Percentiles rank a stretch among this genome's conserved stretches.
phyloP scores from a whole-genome alignment of 2,888 invertebrate genomes.

The Cheilosia vernalis region DNA sequence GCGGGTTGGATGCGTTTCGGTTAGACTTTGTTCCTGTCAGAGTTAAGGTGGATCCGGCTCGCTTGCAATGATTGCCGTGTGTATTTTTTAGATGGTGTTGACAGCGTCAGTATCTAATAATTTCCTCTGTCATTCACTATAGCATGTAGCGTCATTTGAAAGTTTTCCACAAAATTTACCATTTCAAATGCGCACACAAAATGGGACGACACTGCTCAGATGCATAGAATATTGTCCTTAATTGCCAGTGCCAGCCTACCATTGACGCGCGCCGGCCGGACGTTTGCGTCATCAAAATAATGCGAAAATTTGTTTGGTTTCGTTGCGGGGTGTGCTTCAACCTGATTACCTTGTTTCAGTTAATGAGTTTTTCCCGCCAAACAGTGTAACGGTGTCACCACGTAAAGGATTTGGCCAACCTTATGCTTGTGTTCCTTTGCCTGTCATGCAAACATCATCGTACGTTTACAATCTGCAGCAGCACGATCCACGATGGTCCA shows the following conservation, averaged over 20 bases:
- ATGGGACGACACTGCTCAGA: background rate
- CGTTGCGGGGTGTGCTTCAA: slow-evolving; percentile 23
- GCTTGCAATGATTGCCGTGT: no score
- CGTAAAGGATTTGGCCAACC: background rate
- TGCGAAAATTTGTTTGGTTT: slow-evolving; percentile 29
- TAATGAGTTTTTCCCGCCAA: slow-evolving; percentile 51
- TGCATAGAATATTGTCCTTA: slow-evolving; percentile 6
- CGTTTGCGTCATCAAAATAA: background rate
- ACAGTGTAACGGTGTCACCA: slow-evolving; percentile 17
- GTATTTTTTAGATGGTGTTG: no score
- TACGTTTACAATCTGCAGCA: slow-evolving; percentile 5
- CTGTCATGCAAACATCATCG: slow-evolving; percentile 21
- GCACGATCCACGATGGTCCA: no score
- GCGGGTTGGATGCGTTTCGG: slow-evolving; percentile 26
- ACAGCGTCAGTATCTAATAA: no score
- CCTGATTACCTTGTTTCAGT: slow-evolving; percentile 58
- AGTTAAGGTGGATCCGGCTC: no score
- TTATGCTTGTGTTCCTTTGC: slow-evolving; percentile 2
- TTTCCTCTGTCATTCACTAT: background rate
- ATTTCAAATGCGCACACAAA: background rate
- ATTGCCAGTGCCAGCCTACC: background rate
- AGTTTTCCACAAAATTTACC: background rate
- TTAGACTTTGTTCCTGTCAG: no score
- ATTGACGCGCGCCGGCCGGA: background rate
- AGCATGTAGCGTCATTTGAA: background rate